Evolutionary conservation across 1,140 invertebrate genomes (phyloP), one percentile per base, ranked within the genome.

Genomic region (Bombus impatiens): DNA sequence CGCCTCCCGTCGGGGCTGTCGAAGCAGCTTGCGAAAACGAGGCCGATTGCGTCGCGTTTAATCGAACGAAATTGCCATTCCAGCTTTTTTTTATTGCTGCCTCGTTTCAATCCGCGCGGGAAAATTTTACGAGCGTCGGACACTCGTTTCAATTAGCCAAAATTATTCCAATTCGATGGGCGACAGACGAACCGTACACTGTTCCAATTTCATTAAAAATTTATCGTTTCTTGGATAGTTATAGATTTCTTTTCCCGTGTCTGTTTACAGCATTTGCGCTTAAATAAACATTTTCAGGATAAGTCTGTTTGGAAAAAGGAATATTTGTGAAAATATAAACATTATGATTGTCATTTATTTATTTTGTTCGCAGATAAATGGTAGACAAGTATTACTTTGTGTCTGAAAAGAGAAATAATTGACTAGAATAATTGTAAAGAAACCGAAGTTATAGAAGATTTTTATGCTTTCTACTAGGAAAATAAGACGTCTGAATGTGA

Each of bases 151-250:
- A 87, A 87, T 87, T 83, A 68, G 80, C 35, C 32, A 59, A 86
- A 78, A 88, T 87, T 87, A 87, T 83, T 88, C 67, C 75, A 32
- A 82, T 75, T 72, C 82, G 75, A 59, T 22, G 79, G 65, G 37
- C 18, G 37, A 47, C 59, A 57, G 22, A 42, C 40, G 78, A 35
- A 68, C 37, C 68, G 53, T 40, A 42, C 25, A n/a, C 10, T 40
- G 1, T n/a, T 28, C 12, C 15, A 25, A 15, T 37, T 37, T 15
- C 22, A 9, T 32, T 35, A 13, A 2, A 37, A 75, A 76, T 28
- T 15, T 35, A 76, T 76, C n/a, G 42, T 53, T 35, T 28, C 44
- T 35, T 53, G 32, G 1, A 12, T 12, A 18, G 5, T 6, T 1
- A n/a, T 1, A 44, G 9, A 67, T 67, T 32, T 67, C 65, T 6